These are phyloP conservation scores for Danionella cerebrum DNA, from an alignment of 2,113 vertebrate genomes.

Conservation along the genomic window DNA sequence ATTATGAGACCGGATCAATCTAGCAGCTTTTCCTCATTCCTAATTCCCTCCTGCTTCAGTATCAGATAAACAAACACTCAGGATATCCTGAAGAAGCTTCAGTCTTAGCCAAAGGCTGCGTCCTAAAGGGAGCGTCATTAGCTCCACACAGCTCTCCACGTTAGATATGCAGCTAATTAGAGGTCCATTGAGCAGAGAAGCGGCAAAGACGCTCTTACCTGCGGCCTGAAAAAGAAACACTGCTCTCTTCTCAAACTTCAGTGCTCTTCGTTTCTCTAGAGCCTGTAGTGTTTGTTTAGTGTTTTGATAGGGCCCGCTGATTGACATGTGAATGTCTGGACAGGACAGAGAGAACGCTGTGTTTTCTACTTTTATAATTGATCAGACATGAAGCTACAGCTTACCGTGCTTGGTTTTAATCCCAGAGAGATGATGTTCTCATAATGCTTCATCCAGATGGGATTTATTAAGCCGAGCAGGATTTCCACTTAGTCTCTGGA, in stretches of 20 bases:
- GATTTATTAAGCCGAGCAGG: background rate
- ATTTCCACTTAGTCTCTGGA: slow-evolving; percentile 10
- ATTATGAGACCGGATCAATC: background rate
- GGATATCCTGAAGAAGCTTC: slow-evolving; percentile 26
- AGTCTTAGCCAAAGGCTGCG: slow-evolving; percentile 11
- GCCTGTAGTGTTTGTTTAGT: slow-evolving; percentile 20
- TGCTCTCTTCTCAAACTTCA: background rate
- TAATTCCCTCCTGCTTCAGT: background rate
- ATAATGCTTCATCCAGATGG: background rate
- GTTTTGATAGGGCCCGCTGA: background rate
- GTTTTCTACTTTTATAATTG: background rate
- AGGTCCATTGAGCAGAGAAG: slow-evolving; percentile 81
- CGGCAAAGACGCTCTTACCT: slow-evolving; percentile 74
- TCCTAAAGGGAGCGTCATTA: slow-evolving; percentile 9
- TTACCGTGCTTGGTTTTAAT: background rate
- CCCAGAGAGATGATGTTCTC: background rate
- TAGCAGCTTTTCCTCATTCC: background rate
- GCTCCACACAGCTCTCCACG: slow-evolving; percentile 53
- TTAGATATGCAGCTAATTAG: slow-evolving; percentile 70
- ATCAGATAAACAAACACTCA: slow-evolving; percentile 22
- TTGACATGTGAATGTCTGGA: slow-evolving; percentile 9
- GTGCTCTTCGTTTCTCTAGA: slow-evolving; percentile 17
- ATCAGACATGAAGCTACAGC: background rate
- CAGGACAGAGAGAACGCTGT: background rate
- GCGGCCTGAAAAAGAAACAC: slow-evolving; percentile 63